These are phyloP conservation scores for Gallinago paraguaiae DNA, from an alignment of 2,113 vertebrate genomes.

Conservation along the genomic window DNA sequence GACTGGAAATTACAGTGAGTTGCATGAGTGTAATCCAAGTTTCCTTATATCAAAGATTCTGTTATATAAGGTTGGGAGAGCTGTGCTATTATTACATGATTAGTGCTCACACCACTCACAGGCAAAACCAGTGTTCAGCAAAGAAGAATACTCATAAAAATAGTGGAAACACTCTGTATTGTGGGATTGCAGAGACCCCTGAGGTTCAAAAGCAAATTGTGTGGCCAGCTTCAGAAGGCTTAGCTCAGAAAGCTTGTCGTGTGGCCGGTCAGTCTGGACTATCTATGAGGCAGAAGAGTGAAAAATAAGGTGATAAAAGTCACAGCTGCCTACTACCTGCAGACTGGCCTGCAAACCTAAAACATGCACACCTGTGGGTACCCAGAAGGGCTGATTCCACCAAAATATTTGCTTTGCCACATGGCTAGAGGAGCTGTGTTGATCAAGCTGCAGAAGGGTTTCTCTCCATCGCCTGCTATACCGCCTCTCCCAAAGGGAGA, in stretches of 20 bases:
- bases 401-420: neutral
- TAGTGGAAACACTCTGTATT: neutral
- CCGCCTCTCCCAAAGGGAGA: constrained; percentile 10
- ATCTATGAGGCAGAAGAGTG: neutral
- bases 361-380: neutral
- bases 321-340: neutral
- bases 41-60: neutral
- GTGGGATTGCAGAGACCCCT: neutral
- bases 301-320: neutral
- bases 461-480: neutral
- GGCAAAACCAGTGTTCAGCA: neutral
- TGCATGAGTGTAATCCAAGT: neutral
- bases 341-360: neutral
- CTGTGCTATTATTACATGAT: neutral
- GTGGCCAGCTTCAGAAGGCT: neutral
- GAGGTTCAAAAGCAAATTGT: neutral
- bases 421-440: neutral
- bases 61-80: neutral
- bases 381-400: neutral
- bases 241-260: neutral
- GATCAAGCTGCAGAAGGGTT: neutral
- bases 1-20: neutral
- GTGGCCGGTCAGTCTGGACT: neutral
- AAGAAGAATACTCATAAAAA: neutral
- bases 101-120: neutral